Evolutionary conservation across 1,140 invertebrate species (phyloP), one percentile per base, ranked within the genome.

Genomic region (Zaprionus kolodkinae): DNA sequence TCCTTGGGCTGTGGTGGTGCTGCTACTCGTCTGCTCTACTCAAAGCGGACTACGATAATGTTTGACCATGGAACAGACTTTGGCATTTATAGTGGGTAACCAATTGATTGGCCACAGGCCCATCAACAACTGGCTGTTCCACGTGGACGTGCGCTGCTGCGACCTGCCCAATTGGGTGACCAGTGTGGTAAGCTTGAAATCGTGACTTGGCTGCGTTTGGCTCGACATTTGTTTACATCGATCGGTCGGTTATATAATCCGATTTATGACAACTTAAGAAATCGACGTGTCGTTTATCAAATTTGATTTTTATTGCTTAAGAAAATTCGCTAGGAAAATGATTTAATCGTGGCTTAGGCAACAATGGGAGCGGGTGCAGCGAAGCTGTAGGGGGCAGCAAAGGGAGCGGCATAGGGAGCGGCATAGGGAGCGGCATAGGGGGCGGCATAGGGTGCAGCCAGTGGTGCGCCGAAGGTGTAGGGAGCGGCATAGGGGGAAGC

Each of bases 401-500:
- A 78, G 27, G 76, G 76, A 67, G 93, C 93, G 59, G 93, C 76
- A 36, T 60, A 78, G 27, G 76, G 76, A 66, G 93, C 93, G 59
- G 93, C 93, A 21, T 61, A 78, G 35, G 64, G 50, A 2, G 76
- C 43, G 3, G 76, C 52, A 3, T 63, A 69, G n/a, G 76, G 48
- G 36, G 76, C 52, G 25, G 76, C 69, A 25, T 67, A 80, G 9
- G 74, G 66, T 55, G 94, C 76, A 17, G 70, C 62, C 25, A 76
- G 38, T 17, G 69, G 43, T 7, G 80, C 72, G 0, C 59, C 70
- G 7, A 36, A 63, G 7, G 61, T 93, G 6, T 64, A 70, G 35
- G 91, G 90, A 21, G 93, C 93, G 62, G 94, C 57, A 45, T 92
- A 91, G 54, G 81, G 81, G 2, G 70, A 67, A 45, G 60, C 88